Evolutionary conservation across 2,113 vertebrate species (phyloP), one percentile per base, ranked within the genome.

Genomic region (Thunnus maccoyii): DNA sequence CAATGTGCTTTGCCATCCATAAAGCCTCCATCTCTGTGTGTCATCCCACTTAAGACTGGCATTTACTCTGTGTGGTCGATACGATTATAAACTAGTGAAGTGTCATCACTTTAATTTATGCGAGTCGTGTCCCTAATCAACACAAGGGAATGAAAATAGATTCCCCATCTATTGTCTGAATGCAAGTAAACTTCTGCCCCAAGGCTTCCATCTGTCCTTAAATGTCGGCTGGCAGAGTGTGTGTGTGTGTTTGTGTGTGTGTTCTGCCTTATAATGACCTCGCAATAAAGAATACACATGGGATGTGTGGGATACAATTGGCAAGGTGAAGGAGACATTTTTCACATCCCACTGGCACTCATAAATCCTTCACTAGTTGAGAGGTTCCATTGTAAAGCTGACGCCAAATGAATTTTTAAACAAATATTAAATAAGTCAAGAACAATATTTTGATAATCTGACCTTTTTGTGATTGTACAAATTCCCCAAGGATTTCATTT

Each of bases 21-120:
- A 83, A 83, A 78, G 61, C 56, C 81, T 79, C 82, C 65, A 76
- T 85, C 78, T 72, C 55, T 41, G 44, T 60, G 67, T 86, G 72
- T 79, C 55, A 44, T 82, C 75, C 68, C 51, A 79, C 55, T 84
- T 88, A 85, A 77, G 76, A 86, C 70, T 88, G 86, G 52, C 73
- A 84, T 90, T 90, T 91, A 85, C 78, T 86, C 64, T 6, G 48
- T 41, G 50, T 20, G 60, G 76, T 85, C 80, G 16, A 93, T 89
- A 72, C 76, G 25, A 54, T 84, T 87, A 86, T 82, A 72, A 88
- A 84, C 52, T 72, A 78, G 68, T 81, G 62, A 80, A 78, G 78
- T 80, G 73, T 85, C 74, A 83, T 93, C 69, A 22, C 67, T 79
- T 85, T 88, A 86, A 86, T 88, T 84, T 80, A 84, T 86, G 84